Conservation (phyloP, 2,113 vertebrate species). For the Alligator mississippiensis region DNA sequence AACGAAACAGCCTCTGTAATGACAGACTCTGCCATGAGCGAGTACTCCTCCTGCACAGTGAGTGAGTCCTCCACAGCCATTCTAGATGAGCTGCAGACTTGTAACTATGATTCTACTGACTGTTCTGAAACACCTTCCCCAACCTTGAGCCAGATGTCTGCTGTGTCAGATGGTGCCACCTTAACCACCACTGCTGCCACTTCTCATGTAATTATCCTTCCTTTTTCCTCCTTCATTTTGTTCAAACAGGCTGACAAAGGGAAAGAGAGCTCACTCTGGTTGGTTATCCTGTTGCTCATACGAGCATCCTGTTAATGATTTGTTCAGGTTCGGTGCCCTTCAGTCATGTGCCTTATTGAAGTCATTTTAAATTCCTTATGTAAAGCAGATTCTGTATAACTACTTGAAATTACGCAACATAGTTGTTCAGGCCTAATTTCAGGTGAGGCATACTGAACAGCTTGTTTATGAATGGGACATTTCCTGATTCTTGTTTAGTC, state of each 20-base stretch:
- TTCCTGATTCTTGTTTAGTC: neutral
- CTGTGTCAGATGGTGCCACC: conserved; percentile 81
- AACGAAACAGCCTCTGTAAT: conserved; percentile 73
- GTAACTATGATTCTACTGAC: conserved; percentile 82
- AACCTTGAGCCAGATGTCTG: conserved; percentile 87
- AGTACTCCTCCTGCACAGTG: conserved; percentile 80
- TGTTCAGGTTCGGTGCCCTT: neutral
- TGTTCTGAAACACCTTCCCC: conserved; percentile 89
- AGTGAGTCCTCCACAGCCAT: conserved; percentile 82
- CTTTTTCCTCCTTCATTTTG: conserved; percentile 63
- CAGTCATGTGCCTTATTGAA: neutral
- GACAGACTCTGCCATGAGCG: conserved; percentile 85
- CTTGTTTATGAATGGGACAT: conserved; percentile 2
- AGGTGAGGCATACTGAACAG: neutral
- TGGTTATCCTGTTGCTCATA: neutral
- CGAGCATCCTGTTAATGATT: neutral
- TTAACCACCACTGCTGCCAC: conserved; percentile 82
- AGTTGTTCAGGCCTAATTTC: neutral
- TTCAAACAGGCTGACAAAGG: conserved; percentile 60
- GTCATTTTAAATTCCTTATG: neutral
- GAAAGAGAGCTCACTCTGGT: neutral
- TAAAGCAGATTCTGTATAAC: neutral
- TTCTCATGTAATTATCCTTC: conserved; percentile 90
- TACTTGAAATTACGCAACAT: neutral
- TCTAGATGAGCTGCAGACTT: conserved; percentile 88